phyloP scores from a whole-genome alignment of 2,113 vertebrate species.

The Aptenodytes patagonicus region DNA sequence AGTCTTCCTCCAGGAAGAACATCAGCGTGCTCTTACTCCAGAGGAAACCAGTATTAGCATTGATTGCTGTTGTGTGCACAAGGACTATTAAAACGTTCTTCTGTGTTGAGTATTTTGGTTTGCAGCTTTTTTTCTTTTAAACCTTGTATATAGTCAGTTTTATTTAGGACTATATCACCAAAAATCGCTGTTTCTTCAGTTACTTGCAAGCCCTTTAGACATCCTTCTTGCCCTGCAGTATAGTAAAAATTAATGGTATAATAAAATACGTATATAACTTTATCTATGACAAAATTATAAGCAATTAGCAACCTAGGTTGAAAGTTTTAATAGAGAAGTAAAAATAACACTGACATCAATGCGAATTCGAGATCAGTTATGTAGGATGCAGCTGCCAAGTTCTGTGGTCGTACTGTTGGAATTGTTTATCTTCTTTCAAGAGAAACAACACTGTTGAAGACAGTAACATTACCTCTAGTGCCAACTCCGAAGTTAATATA shows the following conservation, averaged over 20 bases:
- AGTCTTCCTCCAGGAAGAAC: neutral
- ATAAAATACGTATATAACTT: neutral
- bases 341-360: neutral
- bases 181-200: neutral
- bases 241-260: neutral
- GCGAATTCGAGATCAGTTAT: neutral
- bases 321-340: neutral
- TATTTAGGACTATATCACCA: neutral
- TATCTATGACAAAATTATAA: neutral
- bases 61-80: neutral
- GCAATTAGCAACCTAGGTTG: neutral
- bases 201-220: neutral
- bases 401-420: neutral
- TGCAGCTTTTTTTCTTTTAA: neutral
- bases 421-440: neutral
- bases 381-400: neutral
- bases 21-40: neutral
- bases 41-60: neutral
- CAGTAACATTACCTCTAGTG: neutral
- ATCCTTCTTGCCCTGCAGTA: neutral
- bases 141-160: neutral
- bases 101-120: neutral
- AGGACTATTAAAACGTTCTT: neutral
- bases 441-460: neutral
- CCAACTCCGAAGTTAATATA: neutral